Evolutionary conservation across 37 sponge, comb jelly and placozoan species (phyloP), one percentile per base, ranked within the genome.

Genomic region (Petrosia ficiformis): DNA sequence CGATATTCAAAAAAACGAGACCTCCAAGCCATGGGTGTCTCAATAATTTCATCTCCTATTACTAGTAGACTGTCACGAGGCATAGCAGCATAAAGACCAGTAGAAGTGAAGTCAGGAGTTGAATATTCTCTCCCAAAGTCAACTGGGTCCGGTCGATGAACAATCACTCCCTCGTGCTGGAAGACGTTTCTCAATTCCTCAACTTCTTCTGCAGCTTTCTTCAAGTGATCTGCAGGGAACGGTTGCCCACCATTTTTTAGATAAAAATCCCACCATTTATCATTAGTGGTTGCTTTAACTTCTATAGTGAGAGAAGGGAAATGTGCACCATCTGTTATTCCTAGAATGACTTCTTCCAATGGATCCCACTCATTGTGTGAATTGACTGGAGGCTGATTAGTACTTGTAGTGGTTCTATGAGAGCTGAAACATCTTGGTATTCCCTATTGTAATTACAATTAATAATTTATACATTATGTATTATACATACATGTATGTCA

Each of bases 11-110:
- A 87, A 83, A 78, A 91, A 4, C 92, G 75, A 8, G 78, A 80
- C 14, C 87, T 42, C 92, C 92, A 91, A 11, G 87, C 87, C 92
- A 91, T 91, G 30, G 92, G 92, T 26, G 92, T 80, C 63, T 91
- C 92, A 19, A 91, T 91, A n/a, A 91, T 82, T 44, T 91, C 84
- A 26, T 91, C 61, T 37, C 92, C 92, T 26, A 91, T 65, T 26
- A 86, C 80, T 68, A 82, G 40, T 54, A 86, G 63, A 71, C 78
- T 63, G 71, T 91, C 92, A 11, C 92, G 41, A 67, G 87, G 82
- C 82, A 87, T 87, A 8, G 87, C 87, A 42, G 73, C 73, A 36
- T 76, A 81, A 25, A 81, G 32, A 16, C 87, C 78, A 0, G 73
- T 56, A 2, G 81, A 73, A 21, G 52, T 57, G 76, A 89, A 89